These are phyloP conservation scores for Empidonax traillii DNA, from an alignment of 2,113 vertebrate species.

Conservation along the genomic window DNA sequence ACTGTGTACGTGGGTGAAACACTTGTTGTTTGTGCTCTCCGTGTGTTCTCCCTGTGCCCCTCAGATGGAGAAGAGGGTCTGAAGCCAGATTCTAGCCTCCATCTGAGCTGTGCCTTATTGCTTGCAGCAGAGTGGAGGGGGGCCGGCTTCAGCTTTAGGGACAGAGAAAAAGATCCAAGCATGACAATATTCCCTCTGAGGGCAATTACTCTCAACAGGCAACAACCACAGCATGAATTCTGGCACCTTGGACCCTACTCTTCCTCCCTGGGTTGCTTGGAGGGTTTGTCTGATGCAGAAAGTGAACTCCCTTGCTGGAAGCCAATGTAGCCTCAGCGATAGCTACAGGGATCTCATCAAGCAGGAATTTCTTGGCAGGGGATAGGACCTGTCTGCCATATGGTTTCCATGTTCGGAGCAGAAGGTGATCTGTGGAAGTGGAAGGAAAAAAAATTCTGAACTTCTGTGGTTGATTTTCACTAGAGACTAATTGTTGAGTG, in stretches of 20 bases:
- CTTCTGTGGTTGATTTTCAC: conserved; percentile 52
- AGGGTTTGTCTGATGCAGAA: conserved; percentile 22
- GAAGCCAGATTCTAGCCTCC: background rate
- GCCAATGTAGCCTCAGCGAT: conserved; percentile 24
- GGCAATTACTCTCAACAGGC: conserved; percentile 48
- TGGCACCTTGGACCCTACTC: background rate
- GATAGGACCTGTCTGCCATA: conserved; percentile 68
- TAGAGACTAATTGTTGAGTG: conserved; percentile 26
- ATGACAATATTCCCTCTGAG: conserved; percentile 27
- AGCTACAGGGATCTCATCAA: conserved; percentile 67
- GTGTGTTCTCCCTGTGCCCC: background rate
- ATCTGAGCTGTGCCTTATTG: background rate
- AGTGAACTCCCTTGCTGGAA: conserved; percentile 51
- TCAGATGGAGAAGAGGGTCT: background rate
- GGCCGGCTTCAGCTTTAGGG: background rate
- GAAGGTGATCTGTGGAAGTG: conserved; percentile 65
- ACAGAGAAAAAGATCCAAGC: background rate
- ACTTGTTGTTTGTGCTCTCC: fast-evolving
- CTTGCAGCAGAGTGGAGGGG: background rate
- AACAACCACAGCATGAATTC: conserved; percentile 16
- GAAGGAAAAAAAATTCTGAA: background rate
- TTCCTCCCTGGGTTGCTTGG: background rate
- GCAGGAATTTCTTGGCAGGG: conserved; percentile 70
- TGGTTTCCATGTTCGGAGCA: conserved; percentile 68
- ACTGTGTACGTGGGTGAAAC: background rate